Base-by-base conservation (phyloP, 2,888 invertebrate genomes). In the Lamellibrachia satsuma region DNA sequence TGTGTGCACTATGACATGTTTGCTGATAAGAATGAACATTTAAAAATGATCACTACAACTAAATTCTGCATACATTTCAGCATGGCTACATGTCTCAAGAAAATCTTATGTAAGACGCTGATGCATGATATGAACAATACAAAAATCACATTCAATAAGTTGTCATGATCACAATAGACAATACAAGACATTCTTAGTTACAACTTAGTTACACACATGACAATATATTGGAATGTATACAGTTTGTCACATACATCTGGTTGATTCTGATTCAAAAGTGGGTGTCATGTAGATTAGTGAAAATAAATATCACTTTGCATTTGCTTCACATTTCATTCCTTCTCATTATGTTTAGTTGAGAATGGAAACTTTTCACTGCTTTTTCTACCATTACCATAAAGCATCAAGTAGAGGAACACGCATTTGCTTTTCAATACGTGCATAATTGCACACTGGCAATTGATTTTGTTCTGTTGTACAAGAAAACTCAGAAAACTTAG, bases 81-180 rank as follows among this genome's bases (percentile, higher is more conserved):
- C 22, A 15, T n/a, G 22, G 15, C n/a, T 11, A 75, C 75, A 75
- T 75, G n/a, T 75, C 75, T 75, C 75, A 22, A 75, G 75, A 75
- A 75, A 75, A 75, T 75, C 22, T 75, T n/a, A 75, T n/a, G 75
- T 22, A 75, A 75, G 75, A 75, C n/a, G 75, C 75, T 75, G 75
- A 75, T 15, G 75, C 75, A 75, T 75, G 75, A 75, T 22, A 75
- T 75, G 75, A 75, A 39, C 39, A 39, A 75, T 75, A 75, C n/a
- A 75, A 75, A 75, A 75, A 22, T 75, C 22, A 22, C 75, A 75
- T 11, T 75, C 75, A 75, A 75, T 75, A 75, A 22, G 75, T 75
- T 75, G 22, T 75, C 75, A 75, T 75, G 75, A 15, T 75, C 75
- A 22, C 22, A 75, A 75, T 22, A 75, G 75, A 75, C 75, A 15